Conservation (phyloP, 2,113 vertebrate genomes). For the Atrichornis clamosus region DNA sequence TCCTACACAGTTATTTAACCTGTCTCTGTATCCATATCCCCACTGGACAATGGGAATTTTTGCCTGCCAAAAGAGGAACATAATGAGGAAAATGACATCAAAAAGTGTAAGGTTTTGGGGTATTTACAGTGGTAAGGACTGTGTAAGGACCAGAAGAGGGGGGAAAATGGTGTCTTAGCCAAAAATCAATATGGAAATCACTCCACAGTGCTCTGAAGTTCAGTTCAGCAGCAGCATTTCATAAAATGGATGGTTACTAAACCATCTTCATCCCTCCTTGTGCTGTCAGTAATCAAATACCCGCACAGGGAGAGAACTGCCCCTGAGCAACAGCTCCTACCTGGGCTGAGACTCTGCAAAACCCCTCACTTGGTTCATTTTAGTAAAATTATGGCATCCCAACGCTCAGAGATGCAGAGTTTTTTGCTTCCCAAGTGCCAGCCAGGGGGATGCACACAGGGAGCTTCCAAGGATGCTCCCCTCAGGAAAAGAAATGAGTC, state of each 20-base stretch:
- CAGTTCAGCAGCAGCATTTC: background rate
- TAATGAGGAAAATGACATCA: background rate
- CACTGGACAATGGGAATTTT: background rate
- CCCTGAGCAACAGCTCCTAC: background rate
- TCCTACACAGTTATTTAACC: background rate
- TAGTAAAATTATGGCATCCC: background rate
- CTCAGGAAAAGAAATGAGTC: background rate
- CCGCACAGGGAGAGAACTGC: background rate
- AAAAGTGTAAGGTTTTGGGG: background rate
- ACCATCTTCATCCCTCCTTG: background rate
- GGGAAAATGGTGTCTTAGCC: background rate
- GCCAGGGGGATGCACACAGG: background rate
- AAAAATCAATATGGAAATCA: background rate
- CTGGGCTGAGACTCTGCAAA: background rate
- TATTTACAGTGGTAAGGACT: background rate
- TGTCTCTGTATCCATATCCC: background rate
- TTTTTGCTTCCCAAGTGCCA: background rate
- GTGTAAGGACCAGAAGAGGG: background rate
- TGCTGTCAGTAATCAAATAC: background rate
- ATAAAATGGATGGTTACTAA: background rate
- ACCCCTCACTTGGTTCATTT: background rate
- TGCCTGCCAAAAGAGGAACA: background rate
- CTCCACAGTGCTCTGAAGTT: background rate
- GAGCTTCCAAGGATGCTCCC: background rate
- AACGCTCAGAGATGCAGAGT: accelerated